These are phyloP conservation scores for Diaphora mendica DNA, from an alignment of 2,888 invertebrate genomes.

Conservation along the genomic window DNA sequence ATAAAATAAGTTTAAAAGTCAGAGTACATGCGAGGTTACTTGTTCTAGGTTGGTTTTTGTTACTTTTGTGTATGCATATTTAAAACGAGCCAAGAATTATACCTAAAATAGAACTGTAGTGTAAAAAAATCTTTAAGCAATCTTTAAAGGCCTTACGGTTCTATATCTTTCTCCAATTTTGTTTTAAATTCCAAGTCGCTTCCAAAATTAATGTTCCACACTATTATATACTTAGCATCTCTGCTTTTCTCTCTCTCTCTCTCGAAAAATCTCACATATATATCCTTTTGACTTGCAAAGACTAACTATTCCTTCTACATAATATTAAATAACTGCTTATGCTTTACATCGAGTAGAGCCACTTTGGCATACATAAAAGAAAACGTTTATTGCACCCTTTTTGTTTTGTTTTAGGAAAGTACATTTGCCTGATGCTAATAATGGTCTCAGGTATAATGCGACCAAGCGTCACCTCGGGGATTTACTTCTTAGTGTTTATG, in stretches of 20 bases:
- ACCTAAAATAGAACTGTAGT: neutral
- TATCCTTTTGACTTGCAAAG: neutral
- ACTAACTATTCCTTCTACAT: neutral
- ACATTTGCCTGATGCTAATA: slow-evolving; percentile 88
- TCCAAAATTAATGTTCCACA: no score
- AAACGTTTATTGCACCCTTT: neutral
- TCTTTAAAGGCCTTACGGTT: no score
- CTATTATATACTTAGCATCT: no score
- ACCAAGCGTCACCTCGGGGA: slow-evolving; percentile 93
- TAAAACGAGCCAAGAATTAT: neutral
- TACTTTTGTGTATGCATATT: neutral
- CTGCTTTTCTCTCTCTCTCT: no score
- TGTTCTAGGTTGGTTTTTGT: neutral
- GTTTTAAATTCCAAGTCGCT: no score
- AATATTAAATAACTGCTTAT: no score
- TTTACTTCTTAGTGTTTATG: slow-evolving; percentile 96
- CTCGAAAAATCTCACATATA: neutral
- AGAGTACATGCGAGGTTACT: neutral
- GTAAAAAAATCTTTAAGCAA: neutral
- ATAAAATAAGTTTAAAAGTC: neutral
- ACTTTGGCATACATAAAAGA: no score
- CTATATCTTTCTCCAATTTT: no score
- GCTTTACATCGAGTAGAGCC: no score
- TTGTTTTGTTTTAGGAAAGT: slow-evolving; percentile 84
- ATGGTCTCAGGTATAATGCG: slow-evolving; percentile 92